Percentiles rank a stretch among this genome's conserved stretches.
Evolutionary conservation across 2,888 invertebrate species (phyloP).

Genomic region (Automeris io): DNA sequence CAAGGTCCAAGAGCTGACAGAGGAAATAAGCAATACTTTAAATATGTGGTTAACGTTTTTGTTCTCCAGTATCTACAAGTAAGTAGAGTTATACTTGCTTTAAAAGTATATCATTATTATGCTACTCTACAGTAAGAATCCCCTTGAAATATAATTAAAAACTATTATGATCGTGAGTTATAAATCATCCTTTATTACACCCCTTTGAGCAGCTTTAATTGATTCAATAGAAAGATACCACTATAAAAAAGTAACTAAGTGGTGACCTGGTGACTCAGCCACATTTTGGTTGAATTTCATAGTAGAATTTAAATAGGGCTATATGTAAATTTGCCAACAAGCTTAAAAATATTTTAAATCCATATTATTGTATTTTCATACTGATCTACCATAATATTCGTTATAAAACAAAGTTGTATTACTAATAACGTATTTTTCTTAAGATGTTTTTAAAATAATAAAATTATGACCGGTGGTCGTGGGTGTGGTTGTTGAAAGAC

Average conservation of each 20-base stretch:
- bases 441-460: too few species aligned
- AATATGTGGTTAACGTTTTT: too few species aligned
- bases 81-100: not conserved
- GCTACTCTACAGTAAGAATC: conserved; percentile 15
- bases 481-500: too few species aligned
- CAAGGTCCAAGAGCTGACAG: too few species aligned
- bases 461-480: too few species aligned
- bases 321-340: not conserved
- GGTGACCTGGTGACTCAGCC: conserved; percentile 6
- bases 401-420: too few species aligned
- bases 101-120: conserved; percentile 1
- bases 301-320: not conserved
- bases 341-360: too few species aligned
- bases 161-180: conserved; percentile 48
- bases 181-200: conserved; percentile 65
- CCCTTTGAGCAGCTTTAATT: conserved; percentile 56
- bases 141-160: conserved; percentile 64
- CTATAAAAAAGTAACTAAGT: conserved; percentile 49
- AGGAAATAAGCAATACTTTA: too few species aligned
- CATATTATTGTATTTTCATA: too few species aligned
- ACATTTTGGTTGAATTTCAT: conserved; percentile 1
- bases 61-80: too few species aligned
- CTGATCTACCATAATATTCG: too few species aligned
- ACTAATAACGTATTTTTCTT: too few species aligned
- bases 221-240: conserved; percentile 52